A percentile compares a stretch with the other conserved stretches of the same genome.
phyloP scores from a whole-genome alignment of 1,140 invertebrate genomes.

The Drosophila elegans region DNA sequence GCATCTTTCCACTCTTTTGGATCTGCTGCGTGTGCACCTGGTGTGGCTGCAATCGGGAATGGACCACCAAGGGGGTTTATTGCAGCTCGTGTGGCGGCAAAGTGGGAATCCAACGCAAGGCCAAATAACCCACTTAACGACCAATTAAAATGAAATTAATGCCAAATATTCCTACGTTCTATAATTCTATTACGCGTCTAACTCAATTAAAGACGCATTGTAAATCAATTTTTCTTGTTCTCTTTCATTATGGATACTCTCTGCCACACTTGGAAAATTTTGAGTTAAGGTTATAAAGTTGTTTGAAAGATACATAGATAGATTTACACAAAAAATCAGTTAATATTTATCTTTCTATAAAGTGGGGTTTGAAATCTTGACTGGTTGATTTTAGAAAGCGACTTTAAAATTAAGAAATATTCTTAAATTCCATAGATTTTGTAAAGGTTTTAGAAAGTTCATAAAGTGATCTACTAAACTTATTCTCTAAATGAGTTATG shows the following conservation, averaged over 20 bases:
- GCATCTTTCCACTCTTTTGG: slow-evolving; percentile 79
- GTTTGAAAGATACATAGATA: not conserved
- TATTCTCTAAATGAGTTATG: not conserved
- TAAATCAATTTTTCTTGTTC: slow-evolving; percentile 35
- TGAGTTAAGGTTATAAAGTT: too few relatives aligned
- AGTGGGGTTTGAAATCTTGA: too few relatives aligned
- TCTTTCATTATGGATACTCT: not conserved
- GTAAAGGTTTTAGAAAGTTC: too few relatives aligned
- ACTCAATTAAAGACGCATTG: slow-evolving; percentile 67
- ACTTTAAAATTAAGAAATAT: too few relatives aligned
- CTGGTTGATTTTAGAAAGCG: too few relatives aligned
- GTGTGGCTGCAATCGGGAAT: slow-evolving; percentile 81
- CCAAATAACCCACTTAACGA: slow-evolving; percentile 50
- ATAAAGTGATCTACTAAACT: not conserved
- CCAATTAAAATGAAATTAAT: slow-evolving; percentile 64
- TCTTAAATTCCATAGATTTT: too few relatives aligned
- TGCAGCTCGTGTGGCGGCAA: slow-evolving; percentile 79
- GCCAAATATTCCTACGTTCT: slow-evolving; percentile 46
- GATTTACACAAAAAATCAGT: too few relatives aligned
- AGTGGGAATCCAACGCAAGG: slow-evolving; percentile 72
- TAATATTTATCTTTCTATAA: too few relatives aligned
- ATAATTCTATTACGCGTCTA: slow-evolving; percentile 77
- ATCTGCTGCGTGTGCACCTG: slow-evolving; percentile 78
- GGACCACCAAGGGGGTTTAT: slow-evolving; percentile 77
- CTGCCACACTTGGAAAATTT: not conserved